A percentile compares a stretch with the other conserved stretches of the same genome.
Conservation (phyloP, 1,140 invertebrate genomes). For the Stratiolaelaps scimitus region DNA sequence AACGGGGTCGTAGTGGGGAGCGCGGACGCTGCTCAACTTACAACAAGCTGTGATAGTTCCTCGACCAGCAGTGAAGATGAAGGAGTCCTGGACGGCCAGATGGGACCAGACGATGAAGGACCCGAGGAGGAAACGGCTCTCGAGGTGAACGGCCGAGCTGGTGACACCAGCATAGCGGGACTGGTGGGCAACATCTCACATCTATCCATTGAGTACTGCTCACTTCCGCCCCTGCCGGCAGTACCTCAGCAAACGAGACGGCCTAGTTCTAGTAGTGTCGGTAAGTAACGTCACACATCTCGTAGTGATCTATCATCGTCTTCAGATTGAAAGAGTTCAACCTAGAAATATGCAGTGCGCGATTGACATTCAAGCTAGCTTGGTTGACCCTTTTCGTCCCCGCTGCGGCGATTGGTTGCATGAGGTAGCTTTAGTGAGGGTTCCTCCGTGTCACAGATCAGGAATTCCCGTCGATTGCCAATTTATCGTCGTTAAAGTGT, state of each 20-base stretch:
- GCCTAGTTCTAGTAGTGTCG: conserved; percentile 16
- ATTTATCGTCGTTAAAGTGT: too few relatives aligned
- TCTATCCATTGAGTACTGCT: conserved; percentile 5
- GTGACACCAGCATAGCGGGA: not conserved
- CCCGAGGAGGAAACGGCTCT: not conserved
- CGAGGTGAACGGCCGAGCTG: not conserved
- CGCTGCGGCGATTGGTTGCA: too few relatives aligned
- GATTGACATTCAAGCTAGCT: too few relatives aligned
- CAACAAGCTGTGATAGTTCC: conserved; percentile 25
- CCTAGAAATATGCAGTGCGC: too few relatives aligned
- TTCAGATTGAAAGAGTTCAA: too few relatives aligned
- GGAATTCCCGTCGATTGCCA: too few relatives aligned
- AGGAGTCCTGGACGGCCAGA: not conserved
- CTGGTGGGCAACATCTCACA: not conserved
- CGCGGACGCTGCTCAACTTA: not conserved
- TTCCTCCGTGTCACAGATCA: too few relatives aligned
- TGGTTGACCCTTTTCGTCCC: too few relatives aligned
- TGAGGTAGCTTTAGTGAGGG: too few relatives aligned
- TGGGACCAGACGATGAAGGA: not conserved
- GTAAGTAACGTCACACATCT: too few relatives aligned
- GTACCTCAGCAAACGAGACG: not conserved
- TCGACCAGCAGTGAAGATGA: conserved; percentile 6
- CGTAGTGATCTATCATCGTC: too few relatives aligned
- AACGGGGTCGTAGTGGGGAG: too few relatives aligned
- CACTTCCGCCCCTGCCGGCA: not conserved